Evolutionary conservation across 1,140 invertebrate species (phyloP).

Genomic region (Spodoptera litura): DNA sequence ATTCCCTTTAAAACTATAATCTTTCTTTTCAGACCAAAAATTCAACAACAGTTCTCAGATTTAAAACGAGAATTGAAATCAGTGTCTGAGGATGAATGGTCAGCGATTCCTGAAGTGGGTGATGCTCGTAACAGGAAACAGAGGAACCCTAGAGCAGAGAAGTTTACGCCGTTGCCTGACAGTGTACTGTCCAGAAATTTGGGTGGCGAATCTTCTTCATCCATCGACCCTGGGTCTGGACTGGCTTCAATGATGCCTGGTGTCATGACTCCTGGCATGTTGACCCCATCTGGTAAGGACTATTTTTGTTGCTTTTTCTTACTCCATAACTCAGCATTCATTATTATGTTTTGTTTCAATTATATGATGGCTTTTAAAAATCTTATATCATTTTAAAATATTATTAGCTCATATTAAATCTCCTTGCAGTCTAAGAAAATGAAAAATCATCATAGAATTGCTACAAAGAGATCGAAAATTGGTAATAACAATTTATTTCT

Average conservation of each 20-base stretch:
- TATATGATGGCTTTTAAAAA: no score
- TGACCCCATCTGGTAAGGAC: conserved; percentile 88
- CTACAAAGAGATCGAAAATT: no score
- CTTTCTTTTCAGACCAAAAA: conserved; percentile 91
- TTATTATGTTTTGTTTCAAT: no score
- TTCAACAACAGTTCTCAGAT: conserved; percentile 99
- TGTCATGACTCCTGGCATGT: conserved; percentile 91
- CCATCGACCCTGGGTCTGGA: conserved; percentile 95
- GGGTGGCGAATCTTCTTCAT: conserved; percentile 92
- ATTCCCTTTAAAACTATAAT: no score
- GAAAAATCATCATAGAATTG: no score
- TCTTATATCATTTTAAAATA: no score
- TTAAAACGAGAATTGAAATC: conserved; percentile 96
- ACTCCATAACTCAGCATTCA: no score
- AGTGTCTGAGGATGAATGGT: conserved; percentile 98
- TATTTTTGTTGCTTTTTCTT: no score
- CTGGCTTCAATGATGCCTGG: conserved; percentile 94
- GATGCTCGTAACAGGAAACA: conserved; percentile 99
- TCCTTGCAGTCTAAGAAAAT: no score
- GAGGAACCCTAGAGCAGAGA: conserved; percentile 97
- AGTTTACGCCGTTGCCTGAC: conserved; percentile 98
- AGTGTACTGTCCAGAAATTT: conserved; percentile 97
- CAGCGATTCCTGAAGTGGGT: conserved; percentile 98
- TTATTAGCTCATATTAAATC: no score
- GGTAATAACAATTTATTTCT: background rate